A percentile compares a stretch with the other conserved stretches of the same genome.
phyloP scores from a whole-genome alignment of 2,113 vertebrate genomes.

The Nibea albiflora region DNA sequence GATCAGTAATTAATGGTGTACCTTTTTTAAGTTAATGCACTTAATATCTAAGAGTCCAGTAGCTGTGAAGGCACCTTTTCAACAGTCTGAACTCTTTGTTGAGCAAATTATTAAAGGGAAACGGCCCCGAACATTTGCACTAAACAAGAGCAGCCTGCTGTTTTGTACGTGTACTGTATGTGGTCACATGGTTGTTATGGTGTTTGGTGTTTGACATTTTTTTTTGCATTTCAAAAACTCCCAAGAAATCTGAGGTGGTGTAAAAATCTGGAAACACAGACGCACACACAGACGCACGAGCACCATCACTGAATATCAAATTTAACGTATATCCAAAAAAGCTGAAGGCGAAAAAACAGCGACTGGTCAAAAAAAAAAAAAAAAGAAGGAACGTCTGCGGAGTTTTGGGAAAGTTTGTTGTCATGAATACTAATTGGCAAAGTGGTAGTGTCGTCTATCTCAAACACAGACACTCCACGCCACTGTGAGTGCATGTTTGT shows the following conservation, averaged over 20 bases:
- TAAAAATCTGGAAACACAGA: background rate
- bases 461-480: background rate
- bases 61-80: no score
- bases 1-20: background rate
- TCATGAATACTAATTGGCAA: background rate
- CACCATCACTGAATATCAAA: background rate
- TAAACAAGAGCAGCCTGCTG: background rate
- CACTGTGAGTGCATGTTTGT: background rate
- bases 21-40: no score
- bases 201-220: background rate
- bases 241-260: background rate
- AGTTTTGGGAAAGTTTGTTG: background rate
- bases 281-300: no score
- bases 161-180: background rate
- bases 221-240: background rate
- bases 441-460: background rate
- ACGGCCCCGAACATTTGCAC: conserved; percentile 8
- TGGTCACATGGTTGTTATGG: background rate
- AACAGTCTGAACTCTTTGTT: background rate
- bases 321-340: background rate
- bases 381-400: no score
- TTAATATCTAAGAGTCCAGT: no score
- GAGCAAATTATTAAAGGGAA: background rate
- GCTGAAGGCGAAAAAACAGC: background rate
- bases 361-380: no score